These are phyloP conservation scores for Miniopterus natalensis DNA, from an alignment of 2,113 vertebrate species.

Conservation along the genomic window DNA sequence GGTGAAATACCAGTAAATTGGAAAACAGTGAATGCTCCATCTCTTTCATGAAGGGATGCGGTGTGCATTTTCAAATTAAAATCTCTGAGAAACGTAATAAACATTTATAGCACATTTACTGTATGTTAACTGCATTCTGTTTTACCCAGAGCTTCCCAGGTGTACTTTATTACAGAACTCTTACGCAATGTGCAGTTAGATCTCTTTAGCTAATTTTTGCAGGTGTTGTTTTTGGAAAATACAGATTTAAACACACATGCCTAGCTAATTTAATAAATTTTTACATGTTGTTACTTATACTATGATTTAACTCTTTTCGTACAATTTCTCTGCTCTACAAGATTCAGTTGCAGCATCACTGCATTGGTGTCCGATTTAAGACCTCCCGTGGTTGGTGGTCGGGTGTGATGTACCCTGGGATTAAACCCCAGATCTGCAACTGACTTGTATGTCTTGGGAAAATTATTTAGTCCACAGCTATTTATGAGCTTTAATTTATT, in stretches of 20 bases:
- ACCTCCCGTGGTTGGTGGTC: not conserved
- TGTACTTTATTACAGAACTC: not conserved
- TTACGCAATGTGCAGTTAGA: not conserved
- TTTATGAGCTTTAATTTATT: slow-evolving; percentile 8
- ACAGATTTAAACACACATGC: not conserved
- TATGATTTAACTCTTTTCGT: not conserved
- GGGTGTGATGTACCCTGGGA: not conserved
- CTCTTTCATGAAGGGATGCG: not conserved
- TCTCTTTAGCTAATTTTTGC: not conserved
- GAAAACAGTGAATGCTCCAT: not conserved
- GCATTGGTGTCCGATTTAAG: not conserved
- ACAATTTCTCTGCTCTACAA: not conserved
- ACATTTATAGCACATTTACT: not conserved
- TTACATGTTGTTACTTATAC: not conserved
- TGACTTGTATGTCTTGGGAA: not conserved
- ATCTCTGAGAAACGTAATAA: not conserved
- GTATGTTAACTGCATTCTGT: not conserved
- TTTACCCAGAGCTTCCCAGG: not conserved
- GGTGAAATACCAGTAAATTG: not conserved
- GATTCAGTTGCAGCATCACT: not conserved
- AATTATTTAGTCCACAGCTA: not conserved
- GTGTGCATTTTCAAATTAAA: not conserved
- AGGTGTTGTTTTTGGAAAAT: slow-evolving; percentile 28
- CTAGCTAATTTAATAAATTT: not conserved
- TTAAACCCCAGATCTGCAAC: not conserved